These are phyloP conservation scores for Ephialtes manifestator DNA, from an alignment of 2,888 invertebrate species.

Conservation along the genomic window DNA sequence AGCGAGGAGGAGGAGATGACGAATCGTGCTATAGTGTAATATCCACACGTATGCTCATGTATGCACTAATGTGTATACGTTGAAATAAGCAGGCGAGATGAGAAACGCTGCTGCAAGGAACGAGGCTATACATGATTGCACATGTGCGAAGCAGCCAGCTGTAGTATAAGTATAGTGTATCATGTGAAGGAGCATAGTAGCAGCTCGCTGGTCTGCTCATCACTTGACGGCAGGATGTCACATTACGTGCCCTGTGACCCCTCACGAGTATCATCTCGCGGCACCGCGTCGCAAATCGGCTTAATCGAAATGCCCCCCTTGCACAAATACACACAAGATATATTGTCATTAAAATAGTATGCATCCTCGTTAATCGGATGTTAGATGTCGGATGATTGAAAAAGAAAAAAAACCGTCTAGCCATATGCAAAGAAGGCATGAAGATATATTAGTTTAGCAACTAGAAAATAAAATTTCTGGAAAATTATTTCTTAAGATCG, in stretches of 20 bases:
- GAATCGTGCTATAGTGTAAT: slow-evolving; percentile 9
- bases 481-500: no score
- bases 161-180: slow-evolving; percentile 41
- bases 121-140: slow-evolving; percentile 21
- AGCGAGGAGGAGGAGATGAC: slow-evolving; percentile 22
- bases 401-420: slow-evolving; percentile 26
- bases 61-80: not conserved
- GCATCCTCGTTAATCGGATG: slow-evolving; percentile 54
- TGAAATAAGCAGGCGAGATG: slow-evolving; percentile 34
- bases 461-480: no score
- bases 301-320: slow-evolving; percentile 80
- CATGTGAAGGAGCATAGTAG: slow-evolving; percentile 61
- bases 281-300: slow-evolving; percentile 76
- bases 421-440: no score
- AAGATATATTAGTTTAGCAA: no score
- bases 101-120: slow-evolving; percentile 57
- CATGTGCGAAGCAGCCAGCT: slow-evolving; percentile 20
- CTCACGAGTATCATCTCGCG: slow-evolving; percentile 73
- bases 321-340: slow-evolving; percentile 12
- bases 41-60: not conserved
- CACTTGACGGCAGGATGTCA: slow-evolving; percentile 83
- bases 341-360: slow-evolving; percentile 60
- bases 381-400: not conserved
- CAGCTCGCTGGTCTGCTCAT: slow-evolving; percentile 79
- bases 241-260: slow-evolving; percentile 83